Evolutionary conservation across 2,113 vertebrate genomes (phyloP), one percentile per base, ranked within the genome.

Genomic region (Bufo gargarizans): DNA sequence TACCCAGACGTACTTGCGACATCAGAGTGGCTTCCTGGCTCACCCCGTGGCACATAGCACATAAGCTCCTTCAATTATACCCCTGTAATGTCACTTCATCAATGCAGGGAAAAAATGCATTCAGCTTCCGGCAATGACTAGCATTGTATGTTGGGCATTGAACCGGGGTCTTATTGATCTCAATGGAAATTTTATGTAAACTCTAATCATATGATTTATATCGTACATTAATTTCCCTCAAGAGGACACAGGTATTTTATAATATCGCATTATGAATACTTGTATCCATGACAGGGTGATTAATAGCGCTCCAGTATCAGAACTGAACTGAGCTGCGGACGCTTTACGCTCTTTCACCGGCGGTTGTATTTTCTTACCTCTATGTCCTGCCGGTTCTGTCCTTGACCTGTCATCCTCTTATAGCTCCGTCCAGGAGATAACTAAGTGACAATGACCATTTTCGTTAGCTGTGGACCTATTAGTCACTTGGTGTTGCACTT

Each of bases 221-320:
- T 47, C 71, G 69, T 55, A 59, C 86, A 87, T 87, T 82, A 82
- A 87, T 71, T 87, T 80, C 55, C 67, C 77, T 74, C 78, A 16
- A 20, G 79, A 87, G 43, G 78, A 82, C 53, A 16, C 22, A n/a
- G 12, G 59, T 61, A 10, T 61, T 56, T 74, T 74, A 71, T 59
- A 61, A 43, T 53, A 82, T 82, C n/a, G 20, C 86, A 61, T 20
- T 49, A 87, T 87, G 20, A 71, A 74, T 78, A 61, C 78, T 61
- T 61, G 65, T 79, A 67, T 43, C 11, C 85, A 19, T 19, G 43
- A 13, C 72, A 22, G 45, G 58, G 45, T 82, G 86, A 87, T 87
- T 87, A 59, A 87, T 87, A 16, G 22, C 50, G 71, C 72, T 49
- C 45, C 10, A 50, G 17, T 47, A 20, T 74, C 43, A 49, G 14